phyloP scores from a whole-genome alignment of 2,113 vertebrate genomes.

The Nannospalax galili region DNA sequence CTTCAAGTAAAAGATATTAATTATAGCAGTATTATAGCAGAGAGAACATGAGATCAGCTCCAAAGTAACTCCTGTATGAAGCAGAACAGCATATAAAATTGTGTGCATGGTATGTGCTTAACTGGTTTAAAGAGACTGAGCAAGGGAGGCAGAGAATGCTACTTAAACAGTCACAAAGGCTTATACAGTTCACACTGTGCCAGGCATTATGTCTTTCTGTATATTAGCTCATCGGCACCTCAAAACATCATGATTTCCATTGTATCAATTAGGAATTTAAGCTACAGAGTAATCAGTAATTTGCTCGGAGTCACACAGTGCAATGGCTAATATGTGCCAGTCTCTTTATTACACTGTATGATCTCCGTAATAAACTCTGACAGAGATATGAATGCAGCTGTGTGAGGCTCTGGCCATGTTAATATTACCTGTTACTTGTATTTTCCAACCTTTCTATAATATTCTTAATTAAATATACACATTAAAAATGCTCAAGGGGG shows the following conservation, averaged over 20 bases:
- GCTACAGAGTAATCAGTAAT: not conserved
- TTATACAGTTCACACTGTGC: not conserved
- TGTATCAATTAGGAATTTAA: not conserved
- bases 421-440: not conserved
- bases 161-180: not conserved
- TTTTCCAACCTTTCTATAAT: not conserved
- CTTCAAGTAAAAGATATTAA: conserved; percentile 53
- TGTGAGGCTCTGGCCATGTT: not conserved
- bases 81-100: not conserved
- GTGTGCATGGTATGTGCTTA: not conserved
- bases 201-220: not conserved
- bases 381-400: not conserved
- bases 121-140: conserved; percentile 17
- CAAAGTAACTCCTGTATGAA: not conserved
- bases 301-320: not conserved
- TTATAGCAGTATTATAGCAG: conserved; percentile 24
- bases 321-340: not conserved
- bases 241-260: not conserved
- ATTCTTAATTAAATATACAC: conserved; percentile 11
- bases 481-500: not conserved
- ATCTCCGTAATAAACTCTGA: not conserved
- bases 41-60: conserved; percentile 23
- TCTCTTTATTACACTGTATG: not conserved
- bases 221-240: not conserved
- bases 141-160: not conserved